A percentile compares a stretch with the other conserved stretches of the same genome.
phyloP scores from a whole-genome alignment of 2,888 invertebrate species.

The Dynastes grantii region DNA sequence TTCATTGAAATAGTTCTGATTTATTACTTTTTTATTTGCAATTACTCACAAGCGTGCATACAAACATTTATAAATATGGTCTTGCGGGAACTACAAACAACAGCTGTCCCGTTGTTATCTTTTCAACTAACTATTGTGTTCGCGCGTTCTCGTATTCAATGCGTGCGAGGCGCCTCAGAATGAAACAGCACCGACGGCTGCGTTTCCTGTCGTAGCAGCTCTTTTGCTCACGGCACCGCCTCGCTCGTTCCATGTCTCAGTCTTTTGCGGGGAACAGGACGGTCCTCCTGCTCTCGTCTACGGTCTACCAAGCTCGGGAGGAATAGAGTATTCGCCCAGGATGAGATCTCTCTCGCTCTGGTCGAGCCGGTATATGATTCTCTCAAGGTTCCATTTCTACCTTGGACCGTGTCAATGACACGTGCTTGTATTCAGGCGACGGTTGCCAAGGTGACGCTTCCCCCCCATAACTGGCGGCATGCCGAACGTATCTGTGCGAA shows the following conservation, averaged over 20 bases:
- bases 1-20: too few species aligned
- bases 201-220: slow-evolving; percentile 20
- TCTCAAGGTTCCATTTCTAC: slow-evolving; percentile 70
- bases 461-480: slow-evolving; percentile 55
- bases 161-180: slow-evolving; percentile 17
- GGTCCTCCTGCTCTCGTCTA: slow-evolving; percentile 26
- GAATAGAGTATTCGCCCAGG: slow-evolving; percentile 20
- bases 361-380: slow-evolving; percentile 42
- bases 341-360: slow-evolving; percentile 39
- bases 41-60: too few species aligned
- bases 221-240: neutral
- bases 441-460: slow-evolving; percentile 67
- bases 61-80: too few species aligned
- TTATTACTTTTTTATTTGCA: too few species aligned
- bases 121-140: neutral
- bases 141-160: slow-evolving; percentile 23
- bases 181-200: slow-evolving; percentile 12
- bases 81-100: neutral
- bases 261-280: slow-evolving; percentile 11
- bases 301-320: slow-evolving; percentile 30
- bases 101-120: slow-evolving; percentile 3
- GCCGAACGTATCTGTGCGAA: slow-evolving; percentile 40
- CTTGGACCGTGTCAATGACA: slow-evolving; percentile 72
- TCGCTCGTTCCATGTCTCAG: slow-evolving; percentile 2
- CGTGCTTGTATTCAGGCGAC: slow-evolving; percentile 64